A percentile compares a stretch with the other conserved stretches of the same genome.
These are phyloP conservation scores for Calliphora vicina DNA, from an alignment of 1,140 invertebrate species.

Conservation along the genomic window DNA sequence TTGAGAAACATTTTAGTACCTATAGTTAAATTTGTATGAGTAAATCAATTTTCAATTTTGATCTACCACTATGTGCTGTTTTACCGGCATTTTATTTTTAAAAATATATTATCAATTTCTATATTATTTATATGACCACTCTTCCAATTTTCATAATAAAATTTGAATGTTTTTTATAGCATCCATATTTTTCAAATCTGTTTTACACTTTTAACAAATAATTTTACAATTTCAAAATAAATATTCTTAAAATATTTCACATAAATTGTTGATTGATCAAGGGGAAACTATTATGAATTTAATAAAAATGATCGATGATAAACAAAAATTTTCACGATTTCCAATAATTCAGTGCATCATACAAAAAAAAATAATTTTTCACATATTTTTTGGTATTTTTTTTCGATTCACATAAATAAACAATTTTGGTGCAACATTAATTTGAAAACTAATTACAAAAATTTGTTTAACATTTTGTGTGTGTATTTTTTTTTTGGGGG, in stretches of 20 bases:
- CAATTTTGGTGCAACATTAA: not conserved
- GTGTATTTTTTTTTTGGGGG: not conserved
- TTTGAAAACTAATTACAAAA: not conserved
- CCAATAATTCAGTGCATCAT: not conserved
- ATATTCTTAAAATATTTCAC: not conserved
- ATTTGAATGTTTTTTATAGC: too few species aligned
- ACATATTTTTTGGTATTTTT: not conserved
- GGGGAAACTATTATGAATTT: not conserved
- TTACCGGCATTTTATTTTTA: too few species aligned
- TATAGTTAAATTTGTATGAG: too few species aligned
- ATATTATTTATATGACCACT: too few species aligned
- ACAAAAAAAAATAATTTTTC: not conserved
- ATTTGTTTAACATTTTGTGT: not conserved
- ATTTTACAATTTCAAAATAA: too few species aligned
- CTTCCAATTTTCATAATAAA: too few species aligned
- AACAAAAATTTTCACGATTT: not conserved
- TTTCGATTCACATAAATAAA: not conserved
- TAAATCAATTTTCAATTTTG: too few species aligned
- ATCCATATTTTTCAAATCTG: too few species aligned
- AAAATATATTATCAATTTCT: too few species aligned
- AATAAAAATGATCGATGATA: not conserved
- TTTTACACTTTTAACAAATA: too few species aligned
- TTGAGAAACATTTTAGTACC: too few species aligned
- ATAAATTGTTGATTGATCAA: slow-evolving; percentile 2
- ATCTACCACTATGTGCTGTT: too few species aligned